Base-by-base conservation (phyloP, 1,140 invertebrate species). In the Sminthurinus signatus region DNA sequence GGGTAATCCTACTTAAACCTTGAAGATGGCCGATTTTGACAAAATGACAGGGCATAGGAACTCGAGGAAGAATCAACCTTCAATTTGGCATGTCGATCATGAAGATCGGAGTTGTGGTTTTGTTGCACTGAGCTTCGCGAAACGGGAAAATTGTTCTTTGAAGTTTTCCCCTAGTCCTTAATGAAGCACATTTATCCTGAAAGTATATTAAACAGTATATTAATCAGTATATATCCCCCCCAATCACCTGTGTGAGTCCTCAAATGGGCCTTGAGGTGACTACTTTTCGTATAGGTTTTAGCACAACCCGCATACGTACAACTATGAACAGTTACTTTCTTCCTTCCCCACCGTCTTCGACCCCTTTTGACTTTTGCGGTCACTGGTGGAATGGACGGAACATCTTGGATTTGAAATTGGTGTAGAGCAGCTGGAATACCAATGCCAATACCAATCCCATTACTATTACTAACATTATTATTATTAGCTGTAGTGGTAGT, bases 271-370 rank as follows among this genome's bases (percentile, higher is more conserved):
- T 88, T 87, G 10, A 89, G 77, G 75, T 89, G 87, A 2, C 86
- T 88, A 54, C 86, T 88, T 75, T 89, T 89, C 19, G 86, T 86
- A 76, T 89, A 89, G 46, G 86, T 83, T 76, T 89, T 89, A 58
- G 82, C 80, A 75, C 87, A 89, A 12, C 84, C 85, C 5, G 80
- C 78, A 72, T 86, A 85, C 67, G 83, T 81, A 75, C 87, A 89
- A 68, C 83, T 82, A 75, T 85, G 81, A 51, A 80, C 83, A 52
- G 78, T 78, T 64, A 72, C 73, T 48, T 74, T 72, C 60, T 70
- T 73, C 36, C 74, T 80, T 79, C 70, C 77, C 75, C 60, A 65
- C 56, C 65, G 74, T 73, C 70, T 76, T 73, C 55, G 74, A 71
- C 55, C 68, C 66, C 66, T 43, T 48, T 69, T 69, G 21, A 64